These are phyloP conservation scores for Heteronetta atricapilla DNA, from an alignment of 2,113 vertebrate species.

Conservation along the genomic window DNA sequence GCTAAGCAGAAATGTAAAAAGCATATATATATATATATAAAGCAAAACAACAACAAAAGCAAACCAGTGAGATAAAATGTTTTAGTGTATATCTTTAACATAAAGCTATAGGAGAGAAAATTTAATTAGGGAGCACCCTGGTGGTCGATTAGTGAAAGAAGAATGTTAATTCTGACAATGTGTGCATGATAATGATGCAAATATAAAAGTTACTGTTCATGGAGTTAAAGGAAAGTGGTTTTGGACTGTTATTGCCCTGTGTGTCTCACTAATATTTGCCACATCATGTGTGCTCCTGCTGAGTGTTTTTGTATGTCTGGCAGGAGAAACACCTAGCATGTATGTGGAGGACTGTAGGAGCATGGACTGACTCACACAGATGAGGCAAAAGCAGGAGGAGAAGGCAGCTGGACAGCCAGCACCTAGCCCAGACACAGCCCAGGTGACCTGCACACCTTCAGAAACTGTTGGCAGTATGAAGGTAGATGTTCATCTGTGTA, in stretches of 20 bases:
- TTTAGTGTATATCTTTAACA: background rate
- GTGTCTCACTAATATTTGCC: background rate
- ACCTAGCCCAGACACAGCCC: background rate
- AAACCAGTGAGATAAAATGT: background rate
- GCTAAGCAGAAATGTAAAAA: background rate
- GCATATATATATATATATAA: background rate
- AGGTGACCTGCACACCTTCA: no score
- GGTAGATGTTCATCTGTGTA: background rate
- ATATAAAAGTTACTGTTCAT: background rate
- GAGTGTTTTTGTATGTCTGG: background rate
- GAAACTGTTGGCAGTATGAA: background rate
- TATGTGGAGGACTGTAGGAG: no score
- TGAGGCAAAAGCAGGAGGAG: background rate
- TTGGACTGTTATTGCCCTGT: background rate
- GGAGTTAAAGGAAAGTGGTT: background rate
- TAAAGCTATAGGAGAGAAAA: background rate
- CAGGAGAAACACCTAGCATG: background rate
- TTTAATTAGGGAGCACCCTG: constrained; percentile 37
- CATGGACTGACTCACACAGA: background rate
- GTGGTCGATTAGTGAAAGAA: background rate
- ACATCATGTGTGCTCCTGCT: rapidly evolving
- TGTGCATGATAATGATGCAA: background rate
- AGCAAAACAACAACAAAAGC: background rate
- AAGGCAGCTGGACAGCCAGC: background rate
- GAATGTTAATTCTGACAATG: background rate